phyloP scores from a whole-genome alignment of 2,113 vertebrate genomes.

The Phycodurus eques region DNA sequence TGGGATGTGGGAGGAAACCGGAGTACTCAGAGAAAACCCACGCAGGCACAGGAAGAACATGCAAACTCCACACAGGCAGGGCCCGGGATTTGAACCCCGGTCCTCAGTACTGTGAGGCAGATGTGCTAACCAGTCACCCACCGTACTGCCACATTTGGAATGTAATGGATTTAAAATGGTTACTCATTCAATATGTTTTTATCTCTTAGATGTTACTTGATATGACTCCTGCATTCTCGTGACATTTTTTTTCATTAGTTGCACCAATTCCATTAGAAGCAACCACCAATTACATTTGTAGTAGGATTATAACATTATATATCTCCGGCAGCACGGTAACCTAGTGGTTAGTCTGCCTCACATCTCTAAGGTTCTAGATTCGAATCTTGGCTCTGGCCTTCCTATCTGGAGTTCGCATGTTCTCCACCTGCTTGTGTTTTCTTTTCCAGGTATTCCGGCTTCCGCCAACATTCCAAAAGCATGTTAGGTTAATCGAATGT shows the following conservation, averaged over 20 bases:
- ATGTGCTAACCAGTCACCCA: too few species aligned
- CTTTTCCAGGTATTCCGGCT: too few species aligned
- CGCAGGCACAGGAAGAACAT: too few species aligned
- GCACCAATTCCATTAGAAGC: neutral
- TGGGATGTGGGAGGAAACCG: too few species aligned
- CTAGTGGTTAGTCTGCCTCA: neutral
- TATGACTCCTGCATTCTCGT: neutral
- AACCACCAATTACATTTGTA: neutral
- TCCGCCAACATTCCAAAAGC: too few species aligned
- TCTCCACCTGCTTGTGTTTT: too few species aligned
- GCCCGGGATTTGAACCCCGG: too few species aligned
- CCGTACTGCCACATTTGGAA: too few species aligned
- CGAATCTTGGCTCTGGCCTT: neutral
- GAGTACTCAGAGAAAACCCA: too few species aligned
- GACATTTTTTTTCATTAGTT: neutral
- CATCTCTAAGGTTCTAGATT: neutral
- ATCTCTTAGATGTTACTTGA: conserved; percentile 5
- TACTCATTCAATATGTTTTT: neutral
- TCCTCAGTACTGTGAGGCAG: too few species aligned
- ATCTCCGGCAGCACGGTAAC: neutral
- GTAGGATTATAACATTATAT: neutral
- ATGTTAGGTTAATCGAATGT: too few species aligned
- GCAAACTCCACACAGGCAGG: too few species aligned
- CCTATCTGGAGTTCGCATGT: neutral
- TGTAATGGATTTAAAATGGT: neutral